phyloP scores from a whole-genome alignment of 2,888 invertebrate species.

The Pristionchus mayeri region DNA sequence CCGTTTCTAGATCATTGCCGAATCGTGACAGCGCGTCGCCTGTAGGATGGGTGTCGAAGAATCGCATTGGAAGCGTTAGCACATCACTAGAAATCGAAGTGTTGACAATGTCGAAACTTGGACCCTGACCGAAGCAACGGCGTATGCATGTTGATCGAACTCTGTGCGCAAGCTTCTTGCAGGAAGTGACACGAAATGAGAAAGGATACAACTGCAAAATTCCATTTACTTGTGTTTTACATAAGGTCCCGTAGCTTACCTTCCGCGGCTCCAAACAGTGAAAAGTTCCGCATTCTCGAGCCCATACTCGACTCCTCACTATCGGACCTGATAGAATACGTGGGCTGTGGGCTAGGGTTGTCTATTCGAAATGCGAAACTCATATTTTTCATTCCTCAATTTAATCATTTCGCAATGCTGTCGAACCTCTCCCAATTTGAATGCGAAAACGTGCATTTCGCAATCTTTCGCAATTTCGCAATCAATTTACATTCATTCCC shows the following conservation, averaged over 20 bases:
- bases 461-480: too few relatives aligned
- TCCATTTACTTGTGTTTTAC: too few relatives aligned
- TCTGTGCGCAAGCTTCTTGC: conserved; percentile 54
- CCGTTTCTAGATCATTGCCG: conserved; percentile 53
- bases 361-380: background rate
- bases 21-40: conserved; percentile 75
- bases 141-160: conserved; percentile 68
- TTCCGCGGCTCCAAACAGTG: background rate
- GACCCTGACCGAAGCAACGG: conserved; percentile 68
- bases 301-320: too few relatives aligned
- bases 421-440: too few relatives aligned
- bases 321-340: too few relatives aligned
- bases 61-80: conserved; percentile 72
- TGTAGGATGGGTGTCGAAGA: conserved; percentile 76
- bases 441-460: too few relatives aligned
- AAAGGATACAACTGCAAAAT: conserved; percentile 61
- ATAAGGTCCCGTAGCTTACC: too few relatives aligned
- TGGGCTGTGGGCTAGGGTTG: too few relatives aligned
- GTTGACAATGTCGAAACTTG: background rate
- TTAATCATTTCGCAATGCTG: too few relatives aligned
- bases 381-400: too few relatives aligned
- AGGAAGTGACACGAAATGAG: conserved; percentile 55
- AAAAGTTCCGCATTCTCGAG: conserved; percentile 2
- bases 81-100: conserved; percentile 54
- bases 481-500: too few relatives aligned